Evolutionary conservation across 1,140 invertebrate species (phyloP).

Genomic region (Littorina saxatilis): DNA sequence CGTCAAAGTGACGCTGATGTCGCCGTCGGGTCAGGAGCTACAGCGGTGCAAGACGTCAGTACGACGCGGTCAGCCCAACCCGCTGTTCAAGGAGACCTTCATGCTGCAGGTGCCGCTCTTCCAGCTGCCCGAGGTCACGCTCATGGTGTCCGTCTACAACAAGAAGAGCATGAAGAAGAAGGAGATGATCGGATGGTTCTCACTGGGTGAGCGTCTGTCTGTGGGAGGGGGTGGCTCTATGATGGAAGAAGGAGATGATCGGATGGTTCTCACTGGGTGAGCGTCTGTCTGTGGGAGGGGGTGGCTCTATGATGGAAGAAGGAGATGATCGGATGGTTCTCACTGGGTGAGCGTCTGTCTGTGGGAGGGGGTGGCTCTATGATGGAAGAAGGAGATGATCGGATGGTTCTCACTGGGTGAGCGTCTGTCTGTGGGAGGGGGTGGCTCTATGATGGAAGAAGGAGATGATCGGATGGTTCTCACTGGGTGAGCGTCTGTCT

Average conservation of each 20-base stretch:
- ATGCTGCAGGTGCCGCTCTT: conserved; percentile 97
- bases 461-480: background rate
- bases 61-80: conserved; percentile 93
- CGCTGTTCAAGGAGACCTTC: conserved; percentile 96
- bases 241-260: conserved; percentile 97
- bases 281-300: too few relatives aligned
- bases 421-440: too few relatives aligned
- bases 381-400: background rate
- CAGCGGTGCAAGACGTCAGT: conserved; percentile 93
- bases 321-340: too few relatives aligned
- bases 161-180: conserved; percentile 94
- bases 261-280: conserved; percentile 93
- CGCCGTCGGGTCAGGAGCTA: conserved; percentile 94
- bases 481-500: too few relatives aligned
- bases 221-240: too few relatives aligned
- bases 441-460: too few relatives aligned
- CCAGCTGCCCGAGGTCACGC: conserved; percentile 95
- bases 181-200: conserved; percentile 98
- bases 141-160: conserved; percentile 96
- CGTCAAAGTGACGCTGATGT: conserved; percentile 92
- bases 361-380: too few relatives aligned
- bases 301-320: too few relatives aligned
- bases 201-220: conserved; percentile 81
- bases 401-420: background rate
- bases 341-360: too few relatives aligned